Percentiles rank a stretch among this genome's conserved stretches.
These are phyloP conservation scores for Lepidostoma basale DNA, from an alignment of 1,140 invertebrate genomes.

Conservation along the genomic window DNA sequence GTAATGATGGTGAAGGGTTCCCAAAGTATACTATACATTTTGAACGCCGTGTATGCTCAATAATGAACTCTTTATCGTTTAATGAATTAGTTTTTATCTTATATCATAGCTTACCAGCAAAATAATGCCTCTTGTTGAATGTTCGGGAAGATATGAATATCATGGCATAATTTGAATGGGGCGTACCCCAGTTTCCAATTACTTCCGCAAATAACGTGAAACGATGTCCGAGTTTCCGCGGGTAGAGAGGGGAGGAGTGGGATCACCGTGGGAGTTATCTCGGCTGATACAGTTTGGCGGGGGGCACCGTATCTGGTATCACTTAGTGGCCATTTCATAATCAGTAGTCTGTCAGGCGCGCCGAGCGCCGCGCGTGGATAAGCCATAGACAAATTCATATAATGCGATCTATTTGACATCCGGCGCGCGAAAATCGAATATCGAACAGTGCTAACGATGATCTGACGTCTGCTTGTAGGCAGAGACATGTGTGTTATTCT, in stretches of 20 bases:
- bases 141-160: no score
- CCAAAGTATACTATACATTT: no score
- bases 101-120: no score
- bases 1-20: no score
- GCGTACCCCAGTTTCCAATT: no score
- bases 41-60: no score
- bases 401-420: neutral
- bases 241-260: neutral
- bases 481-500: no score
- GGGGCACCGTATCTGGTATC: conserved; percentile 20
- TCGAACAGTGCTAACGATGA: conserved; percentile 17
- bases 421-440: conserved; percentile 36
- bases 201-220: no score
- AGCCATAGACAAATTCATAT: neutral
- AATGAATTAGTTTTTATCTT: no score
- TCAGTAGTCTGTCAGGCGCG: conserved; percentile 38
- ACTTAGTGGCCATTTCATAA: conserved; percentile 31
- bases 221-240: neutral
- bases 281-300: conserved; percentile 26
- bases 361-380: conserved; percentile 30
- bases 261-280: conserved; percentile 29
- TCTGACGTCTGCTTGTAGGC: neutral
- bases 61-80: no score
- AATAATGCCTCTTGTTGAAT: no score
- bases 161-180: no score